Conservation (phyloP, 2,113 vertebrate genomes). For the Tyrannus savana region DNA sequence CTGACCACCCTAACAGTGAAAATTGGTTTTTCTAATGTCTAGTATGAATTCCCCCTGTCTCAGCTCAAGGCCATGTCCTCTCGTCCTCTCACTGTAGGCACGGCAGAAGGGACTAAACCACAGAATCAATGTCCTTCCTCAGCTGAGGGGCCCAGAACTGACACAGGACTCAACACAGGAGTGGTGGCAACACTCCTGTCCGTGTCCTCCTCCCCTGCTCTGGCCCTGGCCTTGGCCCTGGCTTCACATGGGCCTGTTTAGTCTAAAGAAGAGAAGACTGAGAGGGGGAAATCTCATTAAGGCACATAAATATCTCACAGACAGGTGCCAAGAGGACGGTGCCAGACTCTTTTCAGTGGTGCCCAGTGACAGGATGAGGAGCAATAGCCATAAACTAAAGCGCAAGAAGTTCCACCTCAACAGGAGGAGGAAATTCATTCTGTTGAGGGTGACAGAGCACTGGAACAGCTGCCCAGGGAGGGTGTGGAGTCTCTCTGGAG, state of each 20-base stretch:
- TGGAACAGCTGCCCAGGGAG: background rate
- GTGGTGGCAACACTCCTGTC: background rate
- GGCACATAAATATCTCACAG: background rate
- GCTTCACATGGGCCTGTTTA: background rate
- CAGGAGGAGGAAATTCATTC: background rate
- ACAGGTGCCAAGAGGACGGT: background rate
- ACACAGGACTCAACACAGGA: background rate
- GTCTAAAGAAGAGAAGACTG: background rate
- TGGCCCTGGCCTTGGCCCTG: background rate
- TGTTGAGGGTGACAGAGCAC: background rate
- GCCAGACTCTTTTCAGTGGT: background rate
- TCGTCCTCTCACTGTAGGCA: background rate
- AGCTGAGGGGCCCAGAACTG: background rate
- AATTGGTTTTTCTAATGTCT: background rate
- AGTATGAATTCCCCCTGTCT: background rate
- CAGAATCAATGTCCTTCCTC: background rate
- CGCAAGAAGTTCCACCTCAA: background rate
- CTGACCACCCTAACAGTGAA: background rate
- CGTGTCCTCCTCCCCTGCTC: background rate
- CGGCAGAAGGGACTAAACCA: too few species aligned
- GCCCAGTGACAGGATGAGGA: background rate
- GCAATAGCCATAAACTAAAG: background rate
- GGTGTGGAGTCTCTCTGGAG: background rate
- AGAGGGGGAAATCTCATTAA: background rate
- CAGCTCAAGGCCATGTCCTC: fast-evolving